Base-by-base conservation (phyloP, 2,888 invertebrate species). In the Dasypogon diadema region DNA sequence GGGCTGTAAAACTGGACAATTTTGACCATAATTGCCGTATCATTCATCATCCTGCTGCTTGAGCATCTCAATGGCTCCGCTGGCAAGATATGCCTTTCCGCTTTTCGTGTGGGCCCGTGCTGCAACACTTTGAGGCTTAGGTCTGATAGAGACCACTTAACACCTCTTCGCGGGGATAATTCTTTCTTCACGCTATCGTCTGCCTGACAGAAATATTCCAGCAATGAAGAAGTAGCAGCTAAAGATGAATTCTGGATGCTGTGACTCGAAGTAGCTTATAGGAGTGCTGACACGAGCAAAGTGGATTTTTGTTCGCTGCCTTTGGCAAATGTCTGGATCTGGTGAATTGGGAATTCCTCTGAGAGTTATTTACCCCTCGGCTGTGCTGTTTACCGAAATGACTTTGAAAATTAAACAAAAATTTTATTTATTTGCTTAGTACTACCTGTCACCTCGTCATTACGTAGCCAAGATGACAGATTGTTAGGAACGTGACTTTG, bases 391-490 rank as follows among this genome's bases (percentile, higher is more conserved):
- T 58, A 46, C 37, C 37, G 21, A 46, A 34, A 37, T 73, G 58
- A 58, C 73, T 73, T 46, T 58, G 46, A 46, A 73, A 58, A 18
- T 73, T 42, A 73, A 56, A 42, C 56, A 58, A 73, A 73, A 46
- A 73, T 46, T 37, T 56, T 58, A 73, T 73, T 73, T 73, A 46
- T 73, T 73, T 73, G 56, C 73, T 46, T 73, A 73, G 56, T 56
- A 42, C 73, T 73, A 73, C 73, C 73, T 73, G 73, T 73, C 73
- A 46, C 42, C 56, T 42, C 70, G 4, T 30, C 54, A 34, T 70
- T 70, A 70, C 18, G 54, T 70, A 46, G 70, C 30, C 70, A 70
- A 18, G 30, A 34, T 6, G 26, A 58, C 14, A 58, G 46, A 22
- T 10, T 16, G 42, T 22, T 12, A 21, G 18, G 58, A 54, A 73